These are phyloP conservation scores for Cryptotis parvus DNA, from an alignment of 2,113 vertebrate genomes.

Conservation along the genomic window DNA sequence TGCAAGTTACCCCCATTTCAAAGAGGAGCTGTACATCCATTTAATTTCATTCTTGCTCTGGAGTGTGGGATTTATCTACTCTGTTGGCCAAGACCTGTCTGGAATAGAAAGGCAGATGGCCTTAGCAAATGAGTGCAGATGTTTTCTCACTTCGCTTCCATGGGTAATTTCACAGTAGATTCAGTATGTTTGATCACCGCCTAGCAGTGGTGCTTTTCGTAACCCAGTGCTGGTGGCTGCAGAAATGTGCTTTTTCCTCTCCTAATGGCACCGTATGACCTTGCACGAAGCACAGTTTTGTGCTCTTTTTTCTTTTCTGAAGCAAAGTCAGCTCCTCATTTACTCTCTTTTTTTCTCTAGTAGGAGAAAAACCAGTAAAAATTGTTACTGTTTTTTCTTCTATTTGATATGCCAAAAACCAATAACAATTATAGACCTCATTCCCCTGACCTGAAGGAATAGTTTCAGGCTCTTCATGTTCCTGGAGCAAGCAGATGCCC, in stretches of 20 bases:
- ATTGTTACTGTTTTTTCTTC: too few species aligned
- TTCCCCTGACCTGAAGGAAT: too few species aligned
- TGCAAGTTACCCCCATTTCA: background rate
- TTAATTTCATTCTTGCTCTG: background rate
- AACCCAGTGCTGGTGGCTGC: background rate
- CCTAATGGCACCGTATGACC: background rate
- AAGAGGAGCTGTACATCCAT: background rate
- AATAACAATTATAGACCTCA: too few species aligned
- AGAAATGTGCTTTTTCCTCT: background rate
- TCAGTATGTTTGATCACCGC: background rate
- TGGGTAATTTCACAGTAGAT: slow-evolving; percentile 14
- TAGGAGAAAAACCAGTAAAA: too few species aligned
- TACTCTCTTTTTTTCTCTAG: too few species aligned
- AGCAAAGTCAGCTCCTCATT: background rate
- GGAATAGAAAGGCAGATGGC: background rate
- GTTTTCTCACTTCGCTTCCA: slow-evolving; percentile 31
- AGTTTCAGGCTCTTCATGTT: too few species aligned
- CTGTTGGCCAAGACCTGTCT: background rate
- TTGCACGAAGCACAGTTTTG: background rate
- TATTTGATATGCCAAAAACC: too few species aligned
- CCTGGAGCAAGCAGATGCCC: too few species aligned
- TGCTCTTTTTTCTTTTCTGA: background rate
- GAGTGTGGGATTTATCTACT: background rate
- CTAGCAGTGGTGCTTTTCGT: background rate
- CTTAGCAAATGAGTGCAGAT: slow-evolving; percentile 32